phyloP scores from a whole-genome alignment of 2,113 vertebrate genomes.

The Melierax canorus region DNA sequence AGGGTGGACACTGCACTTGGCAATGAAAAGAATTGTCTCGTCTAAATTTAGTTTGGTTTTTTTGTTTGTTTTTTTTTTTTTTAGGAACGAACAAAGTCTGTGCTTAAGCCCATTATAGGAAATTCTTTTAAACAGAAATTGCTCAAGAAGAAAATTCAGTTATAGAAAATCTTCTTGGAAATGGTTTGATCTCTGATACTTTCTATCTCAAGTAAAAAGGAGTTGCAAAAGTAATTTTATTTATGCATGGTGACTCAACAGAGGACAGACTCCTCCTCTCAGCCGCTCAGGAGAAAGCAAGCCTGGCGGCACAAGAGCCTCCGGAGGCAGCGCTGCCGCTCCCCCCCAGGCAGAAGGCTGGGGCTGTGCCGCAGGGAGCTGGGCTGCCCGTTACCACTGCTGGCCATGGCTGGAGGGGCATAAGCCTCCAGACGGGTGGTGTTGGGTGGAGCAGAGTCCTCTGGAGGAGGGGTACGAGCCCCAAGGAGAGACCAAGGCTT shows the following conservation, averaged over 20 bases:
- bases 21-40: neutral
- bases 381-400: neutral
- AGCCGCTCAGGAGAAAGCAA: neutral
- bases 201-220: neutral
- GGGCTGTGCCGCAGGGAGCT: neutral
- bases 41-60: neutral
- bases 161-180: neutral
- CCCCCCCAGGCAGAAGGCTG: too few species aligned
- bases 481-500: too few species aligned
- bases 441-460: neutral
- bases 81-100: neutral
- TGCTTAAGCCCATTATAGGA: neutral
- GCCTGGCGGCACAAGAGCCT: neutral
- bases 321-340: neutral
- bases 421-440: neutral
- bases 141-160: neutral
- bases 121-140: neutral
- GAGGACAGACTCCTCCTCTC: neutral
- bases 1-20: neutral
- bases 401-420: neutral
- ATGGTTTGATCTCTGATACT: neutral
- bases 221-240: neutral
- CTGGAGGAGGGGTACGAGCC: accelerated
- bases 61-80: neutral
- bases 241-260: neutral